Evolutionary conservation across 1,140 invertebrate genomes (phyloP).

Genomic region (Brachionus manjavacas): DNA sequence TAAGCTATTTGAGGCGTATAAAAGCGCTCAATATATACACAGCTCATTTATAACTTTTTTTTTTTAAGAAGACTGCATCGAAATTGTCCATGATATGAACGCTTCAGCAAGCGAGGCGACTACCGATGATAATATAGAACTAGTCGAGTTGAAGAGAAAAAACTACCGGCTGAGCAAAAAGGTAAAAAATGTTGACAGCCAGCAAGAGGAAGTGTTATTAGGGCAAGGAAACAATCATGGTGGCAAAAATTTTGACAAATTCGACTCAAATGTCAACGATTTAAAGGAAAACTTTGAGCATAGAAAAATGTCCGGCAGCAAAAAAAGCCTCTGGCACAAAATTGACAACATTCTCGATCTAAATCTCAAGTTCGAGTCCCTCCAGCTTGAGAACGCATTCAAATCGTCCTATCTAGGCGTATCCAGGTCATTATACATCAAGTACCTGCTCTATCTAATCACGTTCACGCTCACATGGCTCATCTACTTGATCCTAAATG

Average conservation of each 20-base stretch:
- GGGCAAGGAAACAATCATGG: background rate
- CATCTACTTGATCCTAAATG: background rate
- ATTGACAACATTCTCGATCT: background rate
- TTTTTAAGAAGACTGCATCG: background rate
- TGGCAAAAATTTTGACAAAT: background rate
- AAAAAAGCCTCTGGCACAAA: background rate
- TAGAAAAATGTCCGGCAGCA: background rate
- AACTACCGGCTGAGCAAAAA: slow-evolving; percentile 16
- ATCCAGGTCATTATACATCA: slow-evolving; percentile 10
- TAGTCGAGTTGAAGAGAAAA: slow-evolving; percentile 17
- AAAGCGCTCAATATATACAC: background rate
- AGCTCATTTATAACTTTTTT: background rate
- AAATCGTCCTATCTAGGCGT: background rate
- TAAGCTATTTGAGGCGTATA: background rate
- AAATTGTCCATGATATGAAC: slow-evolving; percentile 13
- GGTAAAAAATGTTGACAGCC: background rate
- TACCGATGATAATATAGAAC: background rate
- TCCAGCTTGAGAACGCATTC: slow-evolving; percentile 4
- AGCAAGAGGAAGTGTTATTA: background rate
- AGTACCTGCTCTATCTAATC: slow-evolving; percentile 1
- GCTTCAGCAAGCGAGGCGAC: background rate
- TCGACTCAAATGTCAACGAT: background rate
- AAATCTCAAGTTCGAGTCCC: slow-evolving; percentile 1
- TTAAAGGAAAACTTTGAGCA: background rate
- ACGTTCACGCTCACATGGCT: background rate